Evolutionary conservation across 2,797 vertebrate species (phyloP).

Genomic region (Chrosomus eos): DNA sequence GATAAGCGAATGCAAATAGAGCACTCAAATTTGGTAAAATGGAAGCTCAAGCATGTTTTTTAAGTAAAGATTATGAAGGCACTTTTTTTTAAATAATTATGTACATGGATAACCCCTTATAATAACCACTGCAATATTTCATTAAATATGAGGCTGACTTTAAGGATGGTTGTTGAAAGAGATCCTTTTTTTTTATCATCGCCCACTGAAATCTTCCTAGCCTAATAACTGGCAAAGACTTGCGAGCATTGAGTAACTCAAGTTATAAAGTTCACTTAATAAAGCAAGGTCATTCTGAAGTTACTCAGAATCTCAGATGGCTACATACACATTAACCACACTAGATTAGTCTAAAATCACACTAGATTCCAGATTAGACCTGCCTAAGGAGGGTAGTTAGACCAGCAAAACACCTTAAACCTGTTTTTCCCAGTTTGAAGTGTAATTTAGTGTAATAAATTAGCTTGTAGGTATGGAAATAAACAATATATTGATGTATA

Average conservation of each 20-base stretch:
- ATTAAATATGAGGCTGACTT: not conserved
- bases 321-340: not conserved
- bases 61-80: not conserved
- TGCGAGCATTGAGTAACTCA: not conserved
- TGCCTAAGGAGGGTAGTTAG: not conserved
- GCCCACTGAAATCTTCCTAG: not conserved
- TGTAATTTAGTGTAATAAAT: not conserved
- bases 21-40: too few species aligned
- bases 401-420: not conserved
- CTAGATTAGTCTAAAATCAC: too few species aligned
- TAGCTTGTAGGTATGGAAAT: not conserved
- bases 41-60: not conserved
- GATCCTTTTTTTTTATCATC: not conserved
- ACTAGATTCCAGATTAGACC: too few species aligned
- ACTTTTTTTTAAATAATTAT: not conserved
- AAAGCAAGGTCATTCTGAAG: not conserved
- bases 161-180: not conserved
- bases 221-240: slow-evolving; percentile 1
- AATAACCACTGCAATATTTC: not conserved
- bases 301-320: not conserved
- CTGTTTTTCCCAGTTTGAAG: not conserved
- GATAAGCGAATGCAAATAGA: not conserved
- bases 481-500: too few species aligned
- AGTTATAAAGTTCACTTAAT: not conserved
- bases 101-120: not conserved